Base-by-base conservation (phyloP, 1,140 invertebrate species). In the Lerema accius region DNA sequence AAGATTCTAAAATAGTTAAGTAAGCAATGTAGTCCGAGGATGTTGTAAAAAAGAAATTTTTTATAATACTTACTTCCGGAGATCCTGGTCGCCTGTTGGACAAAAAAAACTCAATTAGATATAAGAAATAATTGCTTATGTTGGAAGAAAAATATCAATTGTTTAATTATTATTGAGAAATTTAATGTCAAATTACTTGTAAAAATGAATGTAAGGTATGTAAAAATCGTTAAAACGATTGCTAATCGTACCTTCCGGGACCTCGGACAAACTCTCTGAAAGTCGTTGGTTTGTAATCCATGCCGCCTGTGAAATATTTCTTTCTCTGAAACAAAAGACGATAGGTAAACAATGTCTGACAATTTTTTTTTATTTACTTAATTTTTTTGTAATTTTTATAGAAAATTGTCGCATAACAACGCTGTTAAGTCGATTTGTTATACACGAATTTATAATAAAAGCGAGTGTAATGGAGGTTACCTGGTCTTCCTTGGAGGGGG, bases 221-320 rank as follows among this genome's bases (percentile, higher is more conserved):
- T 35, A 4, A 9, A 42, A 14, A 14, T 16, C 11, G 51, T 28
- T 5, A 1, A 6, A 13, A 11, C 13, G 15, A 19, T 11, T 37
- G 11, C 1, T 17, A 32, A n/a, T 19, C 60, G 46, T 76, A 86
- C 83, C 60, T 79, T 9, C 63, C n/a, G 0, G 86, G 86, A 3
- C 84, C 86, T 1, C 86, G 76, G 4, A 87, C 58, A 17, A 85
- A 87, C 42, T 89, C 86, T 26, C 78, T 81, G 9, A 87, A 66
- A 0, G 82, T 78, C 1, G 80, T 62, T 1, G 86, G 84, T 64
- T 78, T 85, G 42, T 85, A 87, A 49, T 85, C 73, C 13, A 65
- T 26, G 0, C 84, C 83, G 3, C 60, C 40, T 9, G 64, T 78
- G 48, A 89, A 89, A 51, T 77, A 86, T 63, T 80, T 79, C 1